Evolutionary conservation across 2,113 vertebrate genomes (phyloP).

Genomic region (Prionailurus viverrinus): DNA sequence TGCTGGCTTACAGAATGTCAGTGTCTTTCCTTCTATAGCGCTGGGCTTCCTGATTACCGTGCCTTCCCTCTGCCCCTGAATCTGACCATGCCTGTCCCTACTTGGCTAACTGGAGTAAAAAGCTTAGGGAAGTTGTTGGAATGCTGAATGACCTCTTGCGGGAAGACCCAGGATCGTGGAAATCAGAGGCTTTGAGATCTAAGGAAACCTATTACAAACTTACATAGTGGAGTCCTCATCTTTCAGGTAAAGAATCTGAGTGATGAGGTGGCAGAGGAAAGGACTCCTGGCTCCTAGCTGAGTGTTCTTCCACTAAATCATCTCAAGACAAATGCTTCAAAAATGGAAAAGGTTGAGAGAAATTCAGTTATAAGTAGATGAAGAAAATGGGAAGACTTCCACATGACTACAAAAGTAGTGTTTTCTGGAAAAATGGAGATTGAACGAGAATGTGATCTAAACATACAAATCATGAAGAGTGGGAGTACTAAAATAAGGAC

Average conservation of each 20-base stretch:
- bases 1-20: background rate
- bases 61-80: background rate
- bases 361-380: background rate
- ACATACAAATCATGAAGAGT: background rate
- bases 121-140: background rate
- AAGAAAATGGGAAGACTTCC: background rate
- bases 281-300: background rate
- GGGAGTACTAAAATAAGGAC: background rate
- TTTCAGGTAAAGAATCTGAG: slow-evolving; percentile 52
- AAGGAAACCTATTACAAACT: background rate
- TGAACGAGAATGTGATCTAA: background rate
- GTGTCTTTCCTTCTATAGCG: background rate
- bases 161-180: background rate
- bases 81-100: background rate
- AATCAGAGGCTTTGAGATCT: background rate
- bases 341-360: slow-evolving; percentile 3
- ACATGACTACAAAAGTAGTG: background rate
- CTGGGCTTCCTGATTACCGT: background rate
- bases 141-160: background rate
- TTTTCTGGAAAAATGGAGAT: background rate
- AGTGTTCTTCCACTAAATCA: slow-evolving; percentile 15
- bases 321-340: slow-evolving; percentile 28
- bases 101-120: background rate
- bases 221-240: background rate
- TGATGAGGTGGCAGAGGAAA: background rate